phyloP scores from a whole-genome alignment of 2,113 vertebrate species.

The Puntigrus tetrazona region DNA sequence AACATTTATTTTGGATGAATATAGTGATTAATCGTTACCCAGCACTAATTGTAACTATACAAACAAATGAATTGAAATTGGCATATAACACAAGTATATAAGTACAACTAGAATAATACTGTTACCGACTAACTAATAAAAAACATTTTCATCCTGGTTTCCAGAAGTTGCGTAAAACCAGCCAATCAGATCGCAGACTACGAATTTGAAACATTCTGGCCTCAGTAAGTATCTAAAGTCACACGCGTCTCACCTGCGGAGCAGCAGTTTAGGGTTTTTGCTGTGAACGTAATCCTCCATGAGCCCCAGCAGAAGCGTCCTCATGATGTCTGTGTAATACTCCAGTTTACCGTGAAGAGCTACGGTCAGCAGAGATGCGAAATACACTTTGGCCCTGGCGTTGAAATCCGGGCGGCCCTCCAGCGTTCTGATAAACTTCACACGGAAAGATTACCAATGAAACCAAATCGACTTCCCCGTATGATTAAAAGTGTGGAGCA shows the following conservation, averaged over 20 bases:
- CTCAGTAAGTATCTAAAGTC: background rate
- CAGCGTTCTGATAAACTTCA: conserved; percentile 72
- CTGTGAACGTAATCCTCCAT: conserved; percentile 93
- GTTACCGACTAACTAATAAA: background rate
- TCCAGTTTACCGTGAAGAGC: conserved; percentile 96
- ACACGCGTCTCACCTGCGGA: conserved; percentile 82
- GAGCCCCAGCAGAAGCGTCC: conserved; percentile 89
- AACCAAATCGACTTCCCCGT: background rate
- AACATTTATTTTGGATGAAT: too few species aligned
- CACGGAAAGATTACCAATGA: conserved; percentile 6
- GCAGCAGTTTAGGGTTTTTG: conserved; percentile 97
- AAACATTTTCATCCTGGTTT: background rate
- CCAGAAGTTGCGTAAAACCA: background rate
- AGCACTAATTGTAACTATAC: too few species aligned
- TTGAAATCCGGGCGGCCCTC: conserved; percentile 89
- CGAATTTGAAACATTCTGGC: background rate
- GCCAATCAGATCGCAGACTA: background rate
- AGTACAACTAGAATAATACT: background rate
- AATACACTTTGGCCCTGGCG: conserved; percentile 89
- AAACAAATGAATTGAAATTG: too few species aligned
- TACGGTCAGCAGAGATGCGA: conserved; percentile 93
- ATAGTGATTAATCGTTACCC: too few species aligned
- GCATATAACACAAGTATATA: too few species aligned
- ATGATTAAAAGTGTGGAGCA: background rate
- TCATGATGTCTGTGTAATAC: conserved; percentile 98